These are phyloP conservation scores for Prunella strophiata DNA, from an alignment of 2,797 vertebrate genomes.

Conservation along the genomic window DNA sequence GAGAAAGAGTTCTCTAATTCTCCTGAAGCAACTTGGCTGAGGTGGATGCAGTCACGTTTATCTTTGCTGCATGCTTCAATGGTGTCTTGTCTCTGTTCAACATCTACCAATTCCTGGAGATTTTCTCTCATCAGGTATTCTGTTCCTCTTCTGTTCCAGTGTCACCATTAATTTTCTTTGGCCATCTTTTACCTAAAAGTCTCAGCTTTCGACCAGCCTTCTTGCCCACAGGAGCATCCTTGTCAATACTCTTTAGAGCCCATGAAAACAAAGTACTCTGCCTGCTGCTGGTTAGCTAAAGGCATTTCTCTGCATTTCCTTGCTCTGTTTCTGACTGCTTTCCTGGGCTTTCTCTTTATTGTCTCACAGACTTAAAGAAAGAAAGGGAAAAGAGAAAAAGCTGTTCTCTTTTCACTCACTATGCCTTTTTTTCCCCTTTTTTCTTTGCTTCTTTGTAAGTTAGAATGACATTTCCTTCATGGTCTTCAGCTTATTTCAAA, in stretches of 20 bases:
- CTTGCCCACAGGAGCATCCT: conserved; percentile 9
- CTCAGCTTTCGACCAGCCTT: neutral
- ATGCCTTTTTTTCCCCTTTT: neutral
- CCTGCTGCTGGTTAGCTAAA: conserved; percentile 36
- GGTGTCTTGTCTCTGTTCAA: neutral
- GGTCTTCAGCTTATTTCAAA: neutral
- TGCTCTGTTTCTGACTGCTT: neutral
- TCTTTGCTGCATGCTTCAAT: neutral
- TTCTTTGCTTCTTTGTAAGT: neutral
- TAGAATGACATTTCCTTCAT: neutral
- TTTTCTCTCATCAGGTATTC: neutral
- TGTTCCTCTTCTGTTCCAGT: neutral
- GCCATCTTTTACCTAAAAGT: neutral
- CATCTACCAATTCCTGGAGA: neutral
- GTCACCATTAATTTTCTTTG: conserved; percentile 38
- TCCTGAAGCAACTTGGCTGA: neutral
- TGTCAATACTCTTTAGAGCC: conserved; percentile 38
- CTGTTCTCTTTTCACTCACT: neutral
- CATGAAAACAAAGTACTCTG: conserved; percentile 19
- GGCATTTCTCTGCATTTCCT: conserved; percentile 31
- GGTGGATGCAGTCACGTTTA: neutral
- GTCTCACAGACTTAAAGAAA: neutral
- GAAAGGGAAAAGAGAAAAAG: neutral
- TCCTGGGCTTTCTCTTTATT: neutral
- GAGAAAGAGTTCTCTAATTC: neutral